These are phyloP conservation scores for Lepilemur ruficaudatus DNA, from an alignment of 2,797 vertebrate genomes.

Conservation along the genomic window DNA sequence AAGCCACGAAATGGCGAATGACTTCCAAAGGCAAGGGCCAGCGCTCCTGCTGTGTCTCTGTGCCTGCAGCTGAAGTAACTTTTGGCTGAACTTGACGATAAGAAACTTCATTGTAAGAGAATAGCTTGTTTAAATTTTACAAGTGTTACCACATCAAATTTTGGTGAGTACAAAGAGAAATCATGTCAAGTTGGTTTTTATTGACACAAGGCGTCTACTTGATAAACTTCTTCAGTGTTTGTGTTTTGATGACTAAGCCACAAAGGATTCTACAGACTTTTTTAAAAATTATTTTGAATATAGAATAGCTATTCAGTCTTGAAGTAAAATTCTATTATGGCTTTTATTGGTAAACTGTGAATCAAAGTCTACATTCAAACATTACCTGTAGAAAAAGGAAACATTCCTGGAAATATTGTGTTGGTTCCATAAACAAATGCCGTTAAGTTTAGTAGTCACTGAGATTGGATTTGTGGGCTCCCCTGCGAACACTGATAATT, in stretches of 20 bases:
- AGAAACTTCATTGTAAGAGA: neutral
- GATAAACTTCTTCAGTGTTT: neutral
- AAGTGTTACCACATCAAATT: neutral
- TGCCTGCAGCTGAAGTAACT: neutral
- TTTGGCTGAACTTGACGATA: neutral
- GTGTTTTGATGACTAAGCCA: neutral
- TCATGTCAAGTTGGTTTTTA: neutral
- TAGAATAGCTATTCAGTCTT: neutral
- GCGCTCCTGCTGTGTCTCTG: neutral
- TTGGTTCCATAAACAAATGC: constrained; percentile 12
- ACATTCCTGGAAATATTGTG: neutral
- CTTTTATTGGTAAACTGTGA: neutral
- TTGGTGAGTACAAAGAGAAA: neutral
- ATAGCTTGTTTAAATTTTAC: neutral
- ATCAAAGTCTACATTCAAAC: neutral
- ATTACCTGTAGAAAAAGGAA: constrained; percentile 13
- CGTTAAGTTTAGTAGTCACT: neutral
- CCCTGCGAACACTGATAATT: neutral
- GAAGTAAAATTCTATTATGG: neutral
- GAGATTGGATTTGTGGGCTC: neutral
- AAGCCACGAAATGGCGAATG: neutral
- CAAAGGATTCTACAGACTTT: neutral
- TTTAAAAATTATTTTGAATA: neutral
- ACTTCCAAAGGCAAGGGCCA: neutral
- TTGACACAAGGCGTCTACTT: neutral